These are phyloP conservation scores for Stenichneumon culpator DNA, from an alignment of 2,888 invertebrate species.

Conservation along the genomic window DNA sequence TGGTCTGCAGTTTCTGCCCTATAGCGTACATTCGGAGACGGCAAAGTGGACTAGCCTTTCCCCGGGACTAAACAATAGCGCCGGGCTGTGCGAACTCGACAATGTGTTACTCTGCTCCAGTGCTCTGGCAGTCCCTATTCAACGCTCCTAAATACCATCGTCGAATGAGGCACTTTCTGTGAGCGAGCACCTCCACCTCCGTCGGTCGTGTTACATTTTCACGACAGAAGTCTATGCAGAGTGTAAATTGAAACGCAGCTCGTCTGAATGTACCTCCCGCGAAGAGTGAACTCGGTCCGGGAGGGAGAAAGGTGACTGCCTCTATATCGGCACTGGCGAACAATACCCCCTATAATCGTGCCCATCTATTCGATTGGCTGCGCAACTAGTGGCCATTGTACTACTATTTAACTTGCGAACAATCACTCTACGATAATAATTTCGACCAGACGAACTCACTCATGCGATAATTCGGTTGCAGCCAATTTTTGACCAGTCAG, in stretches of 20 bases:
- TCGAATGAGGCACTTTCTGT: slow-evolving; percentile 50
- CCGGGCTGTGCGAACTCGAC: slow-evolving; percentile 20
- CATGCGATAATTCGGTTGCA: neutral
- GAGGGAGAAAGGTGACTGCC: neutral
- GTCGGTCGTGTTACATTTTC: slow-evolving; percentile 10
- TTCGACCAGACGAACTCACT: neutral
- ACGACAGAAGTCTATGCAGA: slow-evolving; percentile 9
- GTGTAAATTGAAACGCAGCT: slow-evolving; percentile 32
- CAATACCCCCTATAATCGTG: slow-evolving; percentile 1
- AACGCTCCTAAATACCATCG: slow-evolving; percentile 56
- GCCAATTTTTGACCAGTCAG: neutral
- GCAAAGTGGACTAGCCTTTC: slow-evolving; percentile 20
- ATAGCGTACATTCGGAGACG: slow-evolving; percentile 1
- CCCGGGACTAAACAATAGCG: slow-evolving; percentile 52
- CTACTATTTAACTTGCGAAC: neutral
- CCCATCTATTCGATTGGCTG: neutral
- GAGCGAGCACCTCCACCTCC: neutral
- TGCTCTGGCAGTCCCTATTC: slow-evolving; percentile 35
- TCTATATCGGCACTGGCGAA: neutral
- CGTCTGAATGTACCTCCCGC: slow-evolving; percentile 9
- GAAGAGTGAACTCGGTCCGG: neutral
- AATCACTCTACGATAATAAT: neutral
- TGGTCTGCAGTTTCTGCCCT: slow-evolving; percentile 6
- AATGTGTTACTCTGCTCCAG: slow-evolving; percentile 22
- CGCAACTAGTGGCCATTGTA: neutral